Evolutionary conservation across 2,113 vertebrate species (phyloP).

Genomic region (Cathartes aura): DNA sequence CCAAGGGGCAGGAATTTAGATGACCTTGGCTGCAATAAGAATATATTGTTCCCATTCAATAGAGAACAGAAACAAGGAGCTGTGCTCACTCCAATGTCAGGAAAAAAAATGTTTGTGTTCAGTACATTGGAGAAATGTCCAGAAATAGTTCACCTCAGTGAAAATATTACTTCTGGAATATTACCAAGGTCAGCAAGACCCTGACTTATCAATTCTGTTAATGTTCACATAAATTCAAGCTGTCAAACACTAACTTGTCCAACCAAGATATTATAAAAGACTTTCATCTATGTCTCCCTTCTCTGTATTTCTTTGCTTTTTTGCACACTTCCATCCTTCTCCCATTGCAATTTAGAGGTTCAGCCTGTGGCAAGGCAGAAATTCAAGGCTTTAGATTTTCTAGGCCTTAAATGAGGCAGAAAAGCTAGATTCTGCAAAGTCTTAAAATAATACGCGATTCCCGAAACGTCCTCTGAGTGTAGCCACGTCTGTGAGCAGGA

Average conservation of each 20-base stretch:
- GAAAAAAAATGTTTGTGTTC: slow-evolving; percentile 39
- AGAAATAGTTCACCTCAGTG: slow-evolving; percentile 65
- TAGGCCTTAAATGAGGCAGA: neutral
- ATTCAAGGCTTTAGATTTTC: neutral
- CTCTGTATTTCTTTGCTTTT: slow-evolving; percentile 32
- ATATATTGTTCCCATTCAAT: slow-evolving; percentile 50
- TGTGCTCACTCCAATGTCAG: slow-evolving; percentile 10
- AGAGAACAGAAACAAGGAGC: slow-evolving; percentile 41
- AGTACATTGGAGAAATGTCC: slow-evolving; percentile 49
- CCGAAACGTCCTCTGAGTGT: neutral
- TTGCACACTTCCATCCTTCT: neutral
- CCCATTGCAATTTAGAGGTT: neutral
- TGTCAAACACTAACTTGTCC: slow-evolving; percentile 56
- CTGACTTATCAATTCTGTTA: slow-evolving; percentile 72
- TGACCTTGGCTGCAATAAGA: slow-evolving; percentile 1
- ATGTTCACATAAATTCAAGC: slow-evolving; percentile 64
- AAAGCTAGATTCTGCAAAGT: neutral
- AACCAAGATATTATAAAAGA: slow-evolving; percentile 43
- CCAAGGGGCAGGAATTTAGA: slow-evolving; percentile 24
- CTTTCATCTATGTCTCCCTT: neutral
- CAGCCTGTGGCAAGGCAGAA: neutral
- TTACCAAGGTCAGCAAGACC: slow-evolving; percentile 74
- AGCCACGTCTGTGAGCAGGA: neutral
- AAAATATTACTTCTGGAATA: slow-evolving; percentile 74
- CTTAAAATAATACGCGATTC: neutral